A percentile compares a stretch with the other conserved stretches of the same genome.
phyloP scores from a whole-genome alignment of 2,888 invertebrate species.

The Drosophila meridiana region DNA sequence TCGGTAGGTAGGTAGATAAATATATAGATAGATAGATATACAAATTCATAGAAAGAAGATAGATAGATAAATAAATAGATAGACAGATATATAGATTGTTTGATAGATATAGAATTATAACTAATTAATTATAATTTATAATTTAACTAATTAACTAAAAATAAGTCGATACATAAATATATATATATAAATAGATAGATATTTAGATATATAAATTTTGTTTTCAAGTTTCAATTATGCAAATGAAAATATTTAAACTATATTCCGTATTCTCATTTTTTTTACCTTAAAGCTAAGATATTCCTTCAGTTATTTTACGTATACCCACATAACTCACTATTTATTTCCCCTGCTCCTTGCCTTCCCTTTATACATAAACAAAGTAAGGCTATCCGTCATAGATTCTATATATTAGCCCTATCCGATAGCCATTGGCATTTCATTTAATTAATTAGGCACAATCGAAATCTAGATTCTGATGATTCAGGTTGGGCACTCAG shows the following conservation, averaged over 20 bases:
- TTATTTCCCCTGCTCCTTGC: background rate
- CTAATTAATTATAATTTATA: too few relatives aligned
- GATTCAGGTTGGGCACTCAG: background rate
- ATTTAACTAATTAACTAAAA: too few relatives aligned
- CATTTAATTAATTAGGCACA: conserved; percentile 19
- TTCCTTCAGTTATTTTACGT: background rate
- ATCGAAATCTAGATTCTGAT: conserved; percentile 12
- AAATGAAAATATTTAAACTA: background rate
- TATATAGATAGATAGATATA: too few relatives aligned
- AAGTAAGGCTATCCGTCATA: background rate
- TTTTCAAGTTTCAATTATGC: background rate
- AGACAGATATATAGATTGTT: too few relatives aligned
- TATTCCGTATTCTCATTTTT: background rate
- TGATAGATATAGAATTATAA: too few relatives aligned
- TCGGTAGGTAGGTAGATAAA: too few relatives aligned
- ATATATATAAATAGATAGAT: too few relatives aligned
- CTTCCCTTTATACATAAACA: background rate
- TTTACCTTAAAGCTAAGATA: background rate
- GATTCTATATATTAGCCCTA: too few relatives aligned
- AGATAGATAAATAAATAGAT: too few relatives aligned
- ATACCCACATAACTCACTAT: background rate
- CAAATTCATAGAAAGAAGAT: too few relatives aligned
- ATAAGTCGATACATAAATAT: too few relatives aligned
- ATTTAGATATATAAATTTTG: too few relatives aligned
- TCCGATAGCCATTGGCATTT: background rate